Percentiles rank a stretch among this genome's conserved stretches.
Conservation (phyloP, 2,888 invertebrate species). For the Hofmannophila pseudospretella region DNA sequence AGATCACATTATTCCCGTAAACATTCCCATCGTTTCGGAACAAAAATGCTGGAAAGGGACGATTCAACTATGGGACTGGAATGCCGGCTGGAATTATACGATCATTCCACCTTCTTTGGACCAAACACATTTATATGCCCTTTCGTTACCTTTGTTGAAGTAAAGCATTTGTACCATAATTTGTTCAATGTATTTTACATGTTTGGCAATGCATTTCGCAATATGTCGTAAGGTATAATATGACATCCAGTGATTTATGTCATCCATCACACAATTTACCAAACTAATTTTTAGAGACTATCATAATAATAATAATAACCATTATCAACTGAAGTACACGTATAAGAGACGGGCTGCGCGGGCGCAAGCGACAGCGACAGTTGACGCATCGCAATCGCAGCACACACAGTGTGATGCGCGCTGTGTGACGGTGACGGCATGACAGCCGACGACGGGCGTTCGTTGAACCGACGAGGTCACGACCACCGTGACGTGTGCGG, state of each 20-base stretch:
- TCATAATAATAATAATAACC: neutral
- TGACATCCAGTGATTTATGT: neutral
- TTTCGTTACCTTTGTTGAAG: too few species aligned
- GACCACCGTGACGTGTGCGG: constrained; percentile 62
- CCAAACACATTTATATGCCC: too few species aligned
- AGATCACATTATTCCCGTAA: too few species aligned
- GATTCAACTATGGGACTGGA: too few species aligned
- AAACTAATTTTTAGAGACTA: neutral
- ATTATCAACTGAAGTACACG: neutral
- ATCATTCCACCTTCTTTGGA: too few species aligned
- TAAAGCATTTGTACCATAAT: too few species aligned
- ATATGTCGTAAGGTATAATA: too few species aligned
- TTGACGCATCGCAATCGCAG: constrained; percentile 22
- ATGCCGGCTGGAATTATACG: too few species aligned
- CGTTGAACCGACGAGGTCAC: constrained; percentile 75
- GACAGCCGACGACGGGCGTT: constrained; percentile 52
- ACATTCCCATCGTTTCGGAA: too few species aligned
- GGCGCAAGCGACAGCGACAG: constrained; percentile 1
- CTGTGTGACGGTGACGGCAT: constrained; percentile 36
- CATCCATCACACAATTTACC: neutral
- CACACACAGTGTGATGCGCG: constrained; percentile 41
- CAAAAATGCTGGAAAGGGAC: too few species aligned
- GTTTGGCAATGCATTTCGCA: too few species aligned
- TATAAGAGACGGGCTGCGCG: neutral
- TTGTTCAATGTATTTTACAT: too few species aligned